These are phyloP conservation scores for Acanthis flammea DNA, from an alignment of 2,797 vertebrate species.

Conservation along the genomic window DNA sequence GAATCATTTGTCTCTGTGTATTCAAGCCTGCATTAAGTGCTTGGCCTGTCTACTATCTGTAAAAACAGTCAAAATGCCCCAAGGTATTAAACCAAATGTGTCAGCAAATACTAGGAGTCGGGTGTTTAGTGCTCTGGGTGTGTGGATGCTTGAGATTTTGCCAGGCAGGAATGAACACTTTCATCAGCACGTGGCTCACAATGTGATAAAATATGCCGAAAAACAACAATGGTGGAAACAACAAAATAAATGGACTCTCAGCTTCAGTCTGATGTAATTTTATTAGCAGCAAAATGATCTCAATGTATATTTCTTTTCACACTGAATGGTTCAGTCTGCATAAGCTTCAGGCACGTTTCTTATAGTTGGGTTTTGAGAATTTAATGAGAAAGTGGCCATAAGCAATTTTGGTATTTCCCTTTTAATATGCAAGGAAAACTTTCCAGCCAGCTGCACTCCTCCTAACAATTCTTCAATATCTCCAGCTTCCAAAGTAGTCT, in stretches of 20 bases:
- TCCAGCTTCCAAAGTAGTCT: neutral
- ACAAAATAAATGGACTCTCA: neutral
- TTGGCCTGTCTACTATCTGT: neutral
- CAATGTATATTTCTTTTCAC: neutral
- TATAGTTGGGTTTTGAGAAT: neutral
- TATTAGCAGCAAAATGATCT: neutral
- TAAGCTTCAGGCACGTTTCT: neutral
- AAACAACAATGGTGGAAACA: conserved; percentile 4
- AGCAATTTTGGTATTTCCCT: neutral
- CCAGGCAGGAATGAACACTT: neutral
- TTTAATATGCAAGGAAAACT: neutral
- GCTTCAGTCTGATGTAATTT: neutral
- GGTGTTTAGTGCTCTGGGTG: neutral
- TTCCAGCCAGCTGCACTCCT: neutral
- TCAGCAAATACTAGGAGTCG: conserved; percentile 26
- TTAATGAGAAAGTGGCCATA: neutral
- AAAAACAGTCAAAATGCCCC: conserved; percentile 20
- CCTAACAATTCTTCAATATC: neutral
- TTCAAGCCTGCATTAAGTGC: neutral
- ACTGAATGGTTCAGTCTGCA: neutral
- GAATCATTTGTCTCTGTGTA: neutral
- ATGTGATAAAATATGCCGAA: conserved; percentile 7
- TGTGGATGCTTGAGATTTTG: neutral
- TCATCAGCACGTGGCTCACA: neutral
- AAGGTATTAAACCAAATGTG: conserved; percentile 2